Percentiles rank a stretch among this genome's conserved stretches.
These are phyloP conservation scores for Zosterops lateralis DNA, from an alignment of 2,113 vertebrate genomes.

Conservation along the genomic window DNA sequence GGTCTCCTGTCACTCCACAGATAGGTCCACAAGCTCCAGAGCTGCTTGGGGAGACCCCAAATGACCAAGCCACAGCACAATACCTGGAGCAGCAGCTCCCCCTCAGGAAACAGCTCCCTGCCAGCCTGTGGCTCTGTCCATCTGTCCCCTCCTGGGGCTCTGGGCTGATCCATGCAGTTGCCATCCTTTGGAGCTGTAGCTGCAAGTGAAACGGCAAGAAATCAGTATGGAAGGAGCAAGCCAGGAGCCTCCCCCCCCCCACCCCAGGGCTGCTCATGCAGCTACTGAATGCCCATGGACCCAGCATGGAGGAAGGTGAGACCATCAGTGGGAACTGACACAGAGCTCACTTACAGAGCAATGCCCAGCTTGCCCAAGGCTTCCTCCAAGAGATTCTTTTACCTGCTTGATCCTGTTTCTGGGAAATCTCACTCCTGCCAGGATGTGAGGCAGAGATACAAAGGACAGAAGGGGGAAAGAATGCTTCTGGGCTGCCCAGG, in stretches of 20 bases:
- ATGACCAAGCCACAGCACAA: accelerated
- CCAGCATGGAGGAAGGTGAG: not conserved
- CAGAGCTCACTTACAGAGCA: not conserved
- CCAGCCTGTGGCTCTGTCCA: not conserved
- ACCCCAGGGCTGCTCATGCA: not conserved
- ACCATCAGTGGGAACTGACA: not conserved
- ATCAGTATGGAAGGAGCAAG: not conserved
- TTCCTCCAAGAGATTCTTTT: not conserved
- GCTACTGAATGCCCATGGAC: accelerated
- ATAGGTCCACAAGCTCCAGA: not conserved
- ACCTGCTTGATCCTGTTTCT: not conserved
- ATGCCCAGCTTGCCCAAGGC: not conserved
- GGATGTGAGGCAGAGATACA: not conserved
- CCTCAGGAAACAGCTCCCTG: conserved; percentile 74
- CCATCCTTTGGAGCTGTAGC: conserved; percentile 61
- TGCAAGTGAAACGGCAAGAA: conserved; percentile 33
- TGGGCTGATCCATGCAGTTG: not conserved
- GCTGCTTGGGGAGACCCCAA: not conserved
- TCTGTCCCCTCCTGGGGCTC: conserved; percentile 10
- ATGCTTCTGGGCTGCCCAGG: not conserved
- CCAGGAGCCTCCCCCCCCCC: not conserved
- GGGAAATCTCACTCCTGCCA: not conserved
- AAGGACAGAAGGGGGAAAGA: not conserved
- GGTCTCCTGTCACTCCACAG: not conserved
- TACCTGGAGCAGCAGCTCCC: conserved; percentile 83